Percentiles rank a stretch among this genome's conserved stretches.
Conservation (phyloP, 2,888 invertebrate genomes). For the Heliconius ethilla region DNA sequence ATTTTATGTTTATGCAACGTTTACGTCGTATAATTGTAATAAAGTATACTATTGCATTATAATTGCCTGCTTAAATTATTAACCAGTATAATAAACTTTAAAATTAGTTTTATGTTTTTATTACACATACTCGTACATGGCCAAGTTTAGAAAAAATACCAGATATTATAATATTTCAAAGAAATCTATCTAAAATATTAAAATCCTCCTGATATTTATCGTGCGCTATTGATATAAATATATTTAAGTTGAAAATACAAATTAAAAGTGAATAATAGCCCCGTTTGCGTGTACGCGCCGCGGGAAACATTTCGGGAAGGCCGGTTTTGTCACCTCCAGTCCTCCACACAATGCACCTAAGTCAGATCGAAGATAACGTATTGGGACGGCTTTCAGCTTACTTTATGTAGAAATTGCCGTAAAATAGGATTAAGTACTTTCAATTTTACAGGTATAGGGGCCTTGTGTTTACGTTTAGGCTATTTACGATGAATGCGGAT, state of each 20-base stretch:
- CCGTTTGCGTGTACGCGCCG: slow-evolving; percentile 44
- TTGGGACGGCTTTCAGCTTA: slow-evolving; percentile 45
- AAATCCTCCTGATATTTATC: slow-evolving; percentile 1
- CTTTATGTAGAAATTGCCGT: slow-evolving; percentile 56
- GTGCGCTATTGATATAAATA: slow-evolving; percentile 22
- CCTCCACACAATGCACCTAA: slow-evolving; percentile 46
- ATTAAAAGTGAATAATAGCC: slow-evolving; percentile 41
- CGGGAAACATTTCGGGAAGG: slow-evolving; percentile 51
- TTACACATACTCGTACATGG: not conserved
- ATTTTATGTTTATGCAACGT: not conserved
- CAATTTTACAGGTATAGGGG: slow-evolving; percentile 21
- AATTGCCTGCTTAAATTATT: not conserved
- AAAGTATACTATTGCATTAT: not conserved
- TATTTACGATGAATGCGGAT: slow-evolving; percentile 19
- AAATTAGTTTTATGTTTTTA: not conserved
- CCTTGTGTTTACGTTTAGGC: slow-evolving; percentile 21
- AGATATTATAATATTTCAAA: not conserved
- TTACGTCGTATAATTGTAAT: not conserved
- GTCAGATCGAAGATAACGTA: slow-evolving; percentile 47
- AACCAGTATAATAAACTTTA: not conserved
- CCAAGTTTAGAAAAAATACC: not conserved
- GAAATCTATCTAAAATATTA: not conserved
- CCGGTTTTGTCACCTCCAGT: slow-evolving; percentile 47
- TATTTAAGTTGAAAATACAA: slow-evolving; percentile 45
- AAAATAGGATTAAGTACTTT: slow-evolving; percentile 52